A percentile compares a stretch with the other conserved stretches of the same genome.
Conservation (phyloP, 2,888 invertebrate species). For the Aphidoletes aphidimyza region DNA sequence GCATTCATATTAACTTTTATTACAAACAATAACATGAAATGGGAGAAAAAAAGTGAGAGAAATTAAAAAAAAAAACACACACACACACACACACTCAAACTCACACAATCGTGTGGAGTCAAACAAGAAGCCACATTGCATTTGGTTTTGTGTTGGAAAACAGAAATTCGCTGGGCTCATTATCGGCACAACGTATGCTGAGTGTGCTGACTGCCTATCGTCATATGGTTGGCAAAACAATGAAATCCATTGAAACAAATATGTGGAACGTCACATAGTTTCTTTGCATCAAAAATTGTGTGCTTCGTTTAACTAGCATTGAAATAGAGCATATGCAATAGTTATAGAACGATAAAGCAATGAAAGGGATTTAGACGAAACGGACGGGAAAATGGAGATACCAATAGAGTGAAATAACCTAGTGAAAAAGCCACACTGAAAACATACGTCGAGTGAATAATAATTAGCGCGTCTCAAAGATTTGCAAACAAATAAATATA, state of each 20-base stretch:
- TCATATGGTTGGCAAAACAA: neutral
- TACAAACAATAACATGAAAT: neutral
- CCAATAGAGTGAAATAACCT: neutral
- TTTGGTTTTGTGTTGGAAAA: neutral
- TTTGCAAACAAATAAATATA: neutral
- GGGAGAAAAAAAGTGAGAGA: neutral
- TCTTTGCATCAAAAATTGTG: neutral
- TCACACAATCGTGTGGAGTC: neutral
- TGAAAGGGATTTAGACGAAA: neutral
- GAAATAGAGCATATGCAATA: neutral
- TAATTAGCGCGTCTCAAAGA: conserved; percentile 21
- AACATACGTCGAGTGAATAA: neutral
- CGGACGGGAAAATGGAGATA: neutral
- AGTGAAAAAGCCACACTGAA: neutral
- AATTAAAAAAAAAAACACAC: neutral
- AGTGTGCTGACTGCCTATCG: neutral
- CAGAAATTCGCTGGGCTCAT: neutral
- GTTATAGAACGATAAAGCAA: neutral
- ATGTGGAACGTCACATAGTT: neutral
- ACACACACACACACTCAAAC: neutral
- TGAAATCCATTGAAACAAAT: conserved; percentile 26
- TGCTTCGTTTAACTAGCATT: neutral
- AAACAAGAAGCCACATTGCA: neutral
- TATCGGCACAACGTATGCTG: conserved; percentile 23
- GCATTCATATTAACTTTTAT: conserved; percentile 26